Base-by-base conservation (phyloP, 2,797 vertebrate genomes). In the Myotis findleyi region DNA sequence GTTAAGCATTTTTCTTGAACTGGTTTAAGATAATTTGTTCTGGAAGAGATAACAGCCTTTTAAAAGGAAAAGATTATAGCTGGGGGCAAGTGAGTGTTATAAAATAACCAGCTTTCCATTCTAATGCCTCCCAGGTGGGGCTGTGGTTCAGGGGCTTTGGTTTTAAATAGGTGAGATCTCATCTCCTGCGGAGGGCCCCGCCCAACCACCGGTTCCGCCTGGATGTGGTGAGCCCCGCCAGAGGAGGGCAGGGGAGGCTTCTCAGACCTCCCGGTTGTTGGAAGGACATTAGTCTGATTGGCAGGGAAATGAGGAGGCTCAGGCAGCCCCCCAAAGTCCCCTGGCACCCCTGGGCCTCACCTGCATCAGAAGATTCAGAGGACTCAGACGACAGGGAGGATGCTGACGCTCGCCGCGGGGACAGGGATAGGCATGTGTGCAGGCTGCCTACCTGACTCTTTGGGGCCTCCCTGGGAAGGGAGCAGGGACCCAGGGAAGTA, bases 291-390 rank as follows among this genome's bases (percentile, higher is more conserved):
- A 49, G 69, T 59, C 38, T 87, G 41, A 94, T 38, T 0, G 1
- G 17, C 53, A 86, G 41, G 33, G 59, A 89, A 84, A 33, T 57
- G 49, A 8, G 76, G 55, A 73, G 73, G 25, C 59, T 81, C 77
- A 62, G 44, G 62, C 3, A 85, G 76, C 27, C 41, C 33, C 68
- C 84, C 1, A 25, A 72, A 73, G n/a, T 71, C 71, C 75, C 96
- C 30, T 12, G 72, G 66, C 18, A 64, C 41, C 66, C 92, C 4
- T 57, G 33, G 55, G 53, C 36, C 98, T 98, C 94, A 99, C 99
- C 99, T 94, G 99, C 98, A 98, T 99, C 99, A 36, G 99, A 99
- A 44, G 99, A 99, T 97, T 99, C 99, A 1, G 99, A 99, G 14
- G 98, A 99, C n/a, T 99, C 99, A 7, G 99, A 99, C 8, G 98